phyloP scores from a whole-genome alignment of 2,888 invertebrate genomes.

The Glyphotaelius pellucidus region DNA sequence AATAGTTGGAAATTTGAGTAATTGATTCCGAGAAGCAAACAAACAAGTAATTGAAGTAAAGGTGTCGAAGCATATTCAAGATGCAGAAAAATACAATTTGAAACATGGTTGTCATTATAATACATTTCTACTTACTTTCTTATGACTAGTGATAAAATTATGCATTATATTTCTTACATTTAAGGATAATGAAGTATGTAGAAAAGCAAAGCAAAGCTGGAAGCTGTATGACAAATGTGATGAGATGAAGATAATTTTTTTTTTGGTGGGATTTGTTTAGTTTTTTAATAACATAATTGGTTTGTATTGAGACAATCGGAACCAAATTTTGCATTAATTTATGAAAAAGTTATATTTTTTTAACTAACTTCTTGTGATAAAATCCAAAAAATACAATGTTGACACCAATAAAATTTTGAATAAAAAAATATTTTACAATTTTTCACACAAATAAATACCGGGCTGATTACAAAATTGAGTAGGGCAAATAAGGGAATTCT shows the following conservation, averaged over 20 bases:
- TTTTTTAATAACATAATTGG: background rate
- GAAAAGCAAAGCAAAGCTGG: slow-evolving; percentile 53
- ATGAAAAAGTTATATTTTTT: background rate
- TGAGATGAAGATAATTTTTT: background rate
- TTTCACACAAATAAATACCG: background rate
- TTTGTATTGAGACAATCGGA: background rate
- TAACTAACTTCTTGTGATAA: background rate
- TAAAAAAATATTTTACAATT: background rate
- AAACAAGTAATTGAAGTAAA: background rate
- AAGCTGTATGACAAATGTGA: slow-evolving; percentile 25
- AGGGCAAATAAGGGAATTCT: background rate
- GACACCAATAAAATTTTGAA: background rate
- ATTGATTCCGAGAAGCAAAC: background rate
- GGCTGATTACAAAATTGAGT: background rate
- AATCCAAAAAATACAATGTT: background rate
- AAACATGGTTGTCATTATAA: background rate
- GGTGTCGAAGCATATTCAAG: background rate
- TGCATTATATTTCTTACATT: background rate
- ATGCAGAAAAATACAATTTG: background rate
- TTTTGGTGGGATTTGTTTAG: background rate
- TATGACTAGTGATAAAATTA: background rate
- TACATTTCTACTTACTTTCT: background rate
- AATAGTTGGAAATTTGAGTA: background rate
- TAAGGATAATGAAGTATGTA: background rate
- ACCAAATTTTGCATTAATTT: background rate